Evolutionary conservation across 2,113 vertebrate species (phyloP), one percentile per base, ranked within the genome.

Genomic region (Pachycephala philippinensis): DNA sequence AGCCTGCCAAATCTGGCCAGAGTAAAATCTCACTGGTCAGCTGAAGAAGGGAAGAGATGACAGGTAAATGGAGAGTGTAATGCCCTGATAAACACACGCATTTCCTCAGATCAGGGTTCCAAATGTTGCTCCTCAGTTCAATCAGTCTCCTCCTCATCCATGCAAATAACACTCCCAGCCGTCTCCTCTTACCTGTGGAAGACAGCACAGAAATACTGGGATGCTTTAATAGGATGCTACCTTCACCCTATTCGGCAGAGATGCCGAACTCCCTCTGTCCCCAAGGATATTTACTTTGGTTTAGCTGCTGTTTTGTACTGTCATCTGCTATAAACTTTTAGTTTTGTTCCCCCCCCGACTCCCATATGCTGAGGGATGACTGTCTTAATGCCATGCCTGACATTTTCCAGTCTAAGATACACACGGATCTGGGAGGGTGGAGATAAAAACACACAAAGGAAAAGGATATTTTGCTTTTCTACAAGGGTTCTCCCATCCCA

Each of bases 391-490:
- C 35, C 22, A 1, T 15, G 13, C 16, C n/a, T 70, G 63, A 40
- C 8, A 15, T 44, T 74, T 65, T 81, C 53, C 50, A 35, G 21
- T 17, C 53, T 76, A 8, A n/a, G 10, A 33, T 3, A 56, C 21
- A 5, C 4, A 16, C 1, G n/a, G 8, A 47, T 50, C 28, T 35
- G 56, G 17, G 45, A 35, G 8, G 2, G 5, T 3, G 2, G n/a
- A 35, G 2, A 50, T 50, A 17, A 52, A 87, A 78, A 16, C n/a
- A 65, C 24, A 7, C 8, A 20, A 64, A 71, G 26, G 11, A 54
- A 70, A 63, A 80, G 13, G 10, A 1, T 47, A 18, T 56, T 80
- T 61, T 53, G 13, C n/a, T 84, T 80, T 90, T 45, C 24, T 40
- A 2, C 27, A 42, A 4, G 17, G 1, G 17, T 3, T 22, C 11